These are phyloP conservation scores for Drosophila willistoni DNA, from an alignment of 1,140 invertebrate genomes.

Conservation along the genomic window DNA sequence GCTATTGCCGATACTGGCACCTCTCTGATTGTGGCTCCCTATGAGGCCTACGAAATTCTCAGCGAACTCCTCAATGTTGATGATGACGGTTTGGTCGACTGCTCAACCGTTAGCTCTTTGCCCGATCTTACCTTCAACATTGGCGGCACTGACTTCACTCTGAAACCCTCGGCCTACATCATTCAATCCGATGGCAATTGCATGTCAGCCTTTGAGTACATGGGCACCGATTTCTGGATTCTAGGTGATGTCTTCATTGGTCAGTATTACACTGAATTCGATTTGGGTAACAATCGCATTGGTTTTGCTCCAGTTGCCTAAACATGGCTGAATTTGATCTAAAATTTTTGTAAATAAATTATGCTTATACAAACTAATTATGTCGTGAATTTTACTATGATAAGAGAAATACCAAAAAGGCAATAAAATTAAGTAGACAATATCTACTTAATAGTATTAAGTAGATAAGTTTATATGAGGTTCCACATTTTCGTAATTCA, in stretches of 20 bases:
- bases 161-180: slow-evolving; percentile 93
- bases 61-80: slow-evolving; percentile 89
- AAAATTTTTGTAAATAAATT: slow-evolving; percentile 26
- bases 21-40: slow-evolving; percentile 96
- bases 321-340: not conserved
- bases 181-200: slow-evolving; percentile 95
- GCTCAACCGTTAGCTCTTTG: slow-evolving; percentile 88
- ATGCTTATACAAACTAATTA: not conserved
- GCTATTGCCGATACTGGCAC: slow-evolving; percentile 99
- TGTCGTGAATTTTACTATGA: not conserved
- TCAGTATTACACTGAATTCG: slow-evolving; percentile 97
- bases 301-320: slow-evolving; percentile 91
- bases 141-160: slow-evolving; percentile 90
- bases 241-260: slow-evolving; percentile 98
- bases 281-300: slow-evolving; percentile 93
- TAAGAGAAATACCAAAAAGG: not conserved
- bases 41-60: slow-evolving; percentile 89
- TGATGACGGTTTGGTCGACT: slow-evolving; percentile 92
- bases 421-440: not conserved
- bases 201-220: slow-evolving; percentile 87
- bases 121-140: slow-evolving; percentile 92
- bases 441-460: no score
- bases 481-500: not conserved
- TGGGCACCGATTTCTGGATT: slow-evolving; percentile 95
- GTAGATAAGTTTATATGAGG: not conserved